Evolutionary conservation across 2,113 vertebrate species (phyloP).

Genomic region (Cardinalis cardinalis): DNA sequence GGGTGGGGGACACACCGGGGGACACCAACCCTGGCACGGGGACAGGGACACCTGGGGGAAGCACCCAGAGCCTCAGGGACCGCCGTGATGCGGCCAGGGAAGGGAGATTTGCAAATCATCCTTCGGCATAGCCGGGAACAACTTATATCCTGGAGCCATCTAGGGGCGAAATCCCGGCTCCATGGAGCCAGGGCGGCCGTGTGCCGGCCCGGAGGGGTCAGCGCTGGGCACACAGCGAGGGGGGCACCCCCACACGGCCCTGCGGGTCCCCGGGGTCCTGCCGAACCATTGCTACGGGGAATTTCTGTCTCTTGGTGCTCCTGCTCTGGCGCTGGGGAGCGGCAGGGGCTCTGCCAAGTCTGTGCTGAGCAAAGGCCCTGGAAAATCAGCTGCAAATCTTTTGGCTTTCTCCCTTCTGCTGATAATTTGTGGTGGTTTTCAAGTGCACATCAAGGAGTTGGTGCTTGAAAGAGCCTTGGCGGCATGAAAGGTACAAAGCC

Average conservation of each 20-base stretch:
- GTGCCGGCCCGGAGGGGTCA: not conserved
- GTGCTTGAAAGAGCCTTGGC: not conserved
- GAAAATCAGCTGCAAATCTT: not conserved
- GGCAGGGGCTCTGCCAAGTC: not conserved
- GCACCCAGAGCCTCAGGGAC: not conserved
- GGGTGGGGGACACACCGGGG: not conserved
- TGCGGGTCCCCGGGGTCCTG: accelerated
- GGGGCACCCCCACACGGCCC: accelerated
- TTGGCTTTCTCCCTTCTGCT: not conserved
- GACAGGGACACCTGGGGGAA: not conserved
- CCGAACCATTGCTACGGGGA: accelerated
- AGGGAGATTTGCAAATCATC: not conserved
- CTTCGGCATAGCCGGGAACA: conserved; percentile 27
- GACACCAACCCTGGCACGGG: accelerated
- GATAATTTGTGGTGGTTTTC: not conserved
- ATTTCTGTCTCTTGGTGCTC: accelerated
- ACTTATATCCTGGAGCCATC: conserved; percentile 64
- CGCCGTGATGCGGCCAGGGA: not conserved
- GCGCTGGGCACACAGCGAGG: not conserved
- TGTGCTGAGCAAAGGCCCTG: not conserved
- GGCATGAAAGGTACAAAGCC: not conserved
- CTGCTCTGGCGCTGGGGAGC: not conserved
- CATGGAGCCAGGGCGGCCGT: not conserved
- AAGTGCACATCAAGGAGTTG: not conserved
- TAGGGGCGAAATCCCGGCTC: conserved; percentile 56